Conservation (phyloP, 2,797 vertebrate species). For the Cirrhinus mrigala region DNA sequence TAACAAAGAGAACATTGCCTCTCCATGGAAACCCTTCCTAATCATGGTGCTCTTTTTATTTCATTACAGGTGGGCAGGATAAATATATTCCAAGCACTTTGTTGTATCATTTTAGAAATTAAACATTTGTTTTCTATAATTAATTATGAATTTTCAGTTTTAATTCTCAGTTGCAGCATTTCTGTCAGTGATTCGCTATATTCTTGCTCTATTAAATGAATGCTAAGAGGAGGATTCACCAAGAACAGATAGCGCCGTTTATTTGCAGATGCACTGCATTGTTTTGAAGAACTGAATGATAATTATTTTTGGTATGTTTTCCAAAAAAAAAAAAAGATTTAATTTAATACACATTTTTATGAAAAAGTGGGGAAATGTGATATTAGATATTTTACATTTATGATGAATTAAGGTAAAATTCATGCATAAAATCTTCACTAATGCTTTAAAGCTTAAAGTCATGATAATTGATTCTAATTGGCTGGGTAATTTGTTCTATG, state of each 20-base stretch:
- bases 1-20: conserved; percentile 13
- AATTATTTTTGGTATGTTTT: not conserved
- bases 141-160: not conserved
- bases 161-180: not conserved
- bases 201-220: not conserved
- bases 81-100: not conserved
- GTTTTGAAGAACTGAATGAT: not conserved
- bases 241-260: not conserved
- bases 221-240: not conserved
- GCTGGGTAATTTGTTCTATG: not conserved
- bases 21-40: conserved; percentile 15
- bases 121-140: not conserved
- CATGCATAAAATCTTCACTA: not conserved
- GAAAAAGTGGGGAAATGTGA: not conserved
- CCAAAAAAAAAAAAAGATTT: not conserved
- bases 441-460: not conserved
- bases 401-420: not conserved
- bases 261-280: not conserved
- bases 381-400: not conserved
- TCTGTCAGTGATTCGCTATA: not conserved
- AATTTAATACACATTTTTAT: not conserved
- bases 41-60: not conserved
- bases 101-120: not conserved
- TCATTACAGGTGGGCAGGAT: not conserved
- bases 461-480: not conserved